Evolutionary conservation across 2,888 invertebrate species (phyloP), one percentile per base, ranked within the genome.

Genomic region (Lacanobia oleracea): DNA sequence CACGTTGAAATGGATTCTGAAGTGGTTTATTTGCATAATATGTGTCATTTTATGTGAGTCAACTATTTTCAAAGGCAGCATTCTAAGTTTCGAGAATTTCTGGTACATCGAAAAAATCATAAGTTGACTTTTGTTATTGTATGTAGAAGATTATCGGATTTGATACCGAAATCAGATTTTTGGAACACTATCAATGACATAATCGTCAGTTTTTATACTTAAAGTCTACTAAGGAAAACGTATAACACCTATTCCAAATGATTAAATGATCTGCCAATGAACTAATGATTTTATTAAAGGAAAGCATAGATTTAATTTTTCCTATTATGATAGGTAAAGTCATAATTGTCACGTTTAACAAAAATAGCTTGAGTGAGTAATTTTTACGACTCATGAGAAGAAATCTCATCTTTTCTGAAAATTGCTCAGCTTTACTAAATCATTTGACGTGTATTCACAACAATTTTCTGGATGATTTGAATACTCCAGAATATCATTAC

Each of bases 1-100:
- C 71, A 76, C 67, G 82, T 63, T 18, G 33, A 53, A 81, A 81
- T 65, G 57, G 61, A 70, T 81, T 77, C 60, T 53, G 45, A 67
- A 81, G 64, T 67, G 48, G 51, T 78, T 63, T 60, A 77, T 79
- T 70, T 67, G 33, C 82, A 67, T 77, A 64, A 63, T 10, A 57
- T 40, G 48, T 50, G 33, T 59, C 21, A 59, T 62, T 59, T 67
- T 63, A 40, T 37, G 2, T 37, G 57, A 57, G 37, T 57, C 51
- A 53, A 23, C 51, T 21, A 23, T 53, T 53, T 53, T 14, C 51
- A 6, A 23, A 53, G 12, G 21, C 23, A 23, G 51, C 51, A 14
- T 21, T 51, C 45, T 33, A 33, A 33, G 4, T 33, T 33, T 33
- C 6, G 33, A 33, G 33, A 33, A 33, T 33, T 33, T 2, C 5